phyloP scores from a whole-genome alignment of 2,888 invertebrate genomes.

The Maniola hyperantus region DNA sequence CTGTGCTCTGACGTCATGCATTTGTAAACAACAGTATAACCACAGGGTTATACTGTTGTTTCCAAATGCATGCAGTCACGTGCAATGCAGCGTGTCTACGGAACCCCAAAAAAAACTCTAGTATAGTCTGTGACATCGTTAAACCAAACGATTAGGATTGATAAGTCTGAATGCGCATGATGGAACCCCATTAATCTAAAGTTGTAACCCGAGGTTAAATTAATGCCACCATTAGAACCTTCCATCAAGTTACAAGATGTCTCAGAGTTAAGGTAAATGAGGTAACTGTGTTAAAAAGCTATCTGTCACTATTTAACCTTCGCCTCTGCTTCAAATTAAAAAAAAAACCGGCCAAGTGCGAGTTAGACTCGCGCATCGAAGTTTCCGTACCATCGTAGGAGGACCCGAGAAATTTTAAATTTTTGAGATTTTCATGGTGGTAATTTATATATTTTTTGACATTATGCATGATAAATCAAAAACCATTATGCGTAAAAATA shows the following conservation, averaged over 20 bases:
- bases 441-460: too few species aligned
- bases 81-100: background rate
- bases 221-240: constrained; percentile 33
- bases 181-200: constrained; percentile 32
- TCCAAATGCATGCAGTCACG: too few species aligned
- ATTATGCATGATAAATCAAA: too few species aligned
- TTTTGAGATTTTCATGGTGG: too few species aligned
- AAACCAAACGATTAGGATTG: constrained; percentile 33
- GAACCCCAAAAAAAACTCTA: constrained; percentile 19
- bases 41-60: too few species aligned
- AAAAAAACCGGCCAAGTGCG: too few species aligned
- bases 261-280: constrained; percentile 21
- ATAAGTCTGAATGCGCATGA: constrained; percentile 33
- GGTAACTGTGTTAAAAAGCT: constrained; percentile 51
- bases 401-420: too few species aligned
- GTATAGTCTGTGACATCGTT: constrained; percentile 33
- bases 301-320: background rate
- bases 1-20: too few species aligned
- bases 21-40: too few species aligned
- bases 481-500: too few species aligned
- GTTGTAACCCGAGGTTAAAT: constrained; percentile 19
- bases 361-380: too few species aligned
- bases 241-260: constrained; percentile 48
- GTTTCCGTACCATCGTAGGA: too few species aligned
- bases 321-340: background rate